Evolutionary conservation across 2,113 vertebrate genomes (phyloP), one percentile per base, ranked within the genome.

Genomic region (Dasypus novemcinctus): DNA sequence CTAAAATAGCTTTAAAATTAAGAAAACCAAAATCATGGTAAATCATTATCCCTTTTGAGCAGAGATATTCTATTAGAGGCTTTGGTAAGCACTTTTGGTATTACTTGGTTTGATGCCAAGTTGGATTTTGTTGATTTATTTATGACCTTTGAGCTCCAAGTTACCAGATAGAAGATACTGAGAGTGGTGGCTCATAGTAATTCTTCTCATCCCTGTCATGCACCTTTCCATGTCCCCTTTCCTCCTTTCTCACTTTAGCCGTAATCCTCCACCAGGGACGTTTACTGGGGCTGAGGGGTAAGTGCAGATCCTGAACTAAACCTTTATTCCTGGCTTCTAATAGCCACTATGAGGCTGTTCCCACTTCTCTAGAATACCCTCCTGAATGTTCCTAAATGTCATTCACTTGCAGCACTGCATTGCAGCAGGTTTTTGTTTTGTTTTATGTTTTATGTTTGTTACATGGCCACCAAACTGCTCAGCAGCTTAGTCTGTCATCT

Each of bases 251-350:
- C 98, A 98, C 98, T 98, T 93, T 98, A 99, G 98, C 99, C 91
- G 98, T 99, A 98, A 98, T 99, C 98, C 99, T 99, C 98, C 99
- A 99, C 99, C 99, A 99, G 99, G 99, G 99, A 98, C 99, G 99
- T 98, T 99, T 99, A 98, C 98, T 99, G 98, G 98, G 99, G 98
- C 98, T 99, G 97, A 98, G 99, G 99, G 99, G 99, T 99, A 99
- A 99, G 99, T 99, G 98, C 98, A 97, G 98, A 98, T 98, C 97
- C 98, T 97, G 94, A 98, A 97, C 97, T 85, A 95, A 98, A 97
- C 97, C 96, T 97, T 98, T 63, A 97, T 96, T 97, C 94, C 97
- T 97, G 98, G 96, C 98, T 98, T 98, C 98, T 98, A 91, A 97
- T 97, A 98, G 98, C 98, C 98, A 97, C 98, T 96, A 86, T 4